Evolutionary conservation across 2,797 vertebrate genomes (phyloP).

Genomic region (Tragopan temminckii): DNA sequence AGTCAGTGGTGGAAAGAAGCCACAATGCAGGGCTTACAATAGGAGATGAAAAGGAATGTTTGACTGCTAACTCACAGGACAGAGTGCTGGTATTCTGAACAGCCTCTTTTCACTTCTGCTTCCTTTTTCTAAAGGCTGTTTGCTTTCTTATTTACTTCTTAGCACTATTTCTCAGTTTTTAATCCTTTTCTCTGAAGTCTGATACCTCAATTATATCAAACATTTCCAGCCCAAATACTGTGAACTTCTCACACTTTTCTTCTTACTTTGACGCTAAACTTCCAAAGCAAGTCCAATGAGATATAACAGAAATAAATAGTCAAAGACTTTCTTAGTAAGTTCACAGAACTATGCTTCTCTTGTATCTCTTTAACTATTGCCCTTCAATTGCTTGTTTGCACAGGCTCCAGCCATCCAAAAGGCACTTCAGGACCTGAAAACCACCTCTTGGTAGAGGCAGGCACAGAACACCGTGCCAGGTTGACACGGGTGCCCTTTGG

Average conservation of each 20-base stretch:
- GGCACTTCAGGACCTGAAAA: not conserved
- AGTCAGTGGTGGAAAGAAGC: not conserved
- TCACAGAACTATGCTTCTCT: not conserved
- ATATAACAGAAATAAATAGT: not conserved
- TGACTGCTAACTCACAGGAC: not conserved
- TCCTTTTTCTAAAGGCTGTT: not conserved
- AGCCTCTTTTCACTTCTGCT: not conserved
- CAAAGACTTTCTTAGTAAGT: not conserved
- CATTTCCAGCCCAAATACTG: not conserved
- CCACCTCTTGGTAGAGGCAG: not conserved
- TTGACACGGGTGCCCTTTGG: not conserved
- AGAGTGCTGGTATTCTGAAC: not conserved
- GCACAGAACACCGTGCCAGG: not conserved
- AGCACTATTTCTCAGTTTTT: not conserved
- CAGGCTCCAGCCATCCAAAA: rapidly evolving
- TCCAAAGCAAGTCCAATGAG: not conserved
- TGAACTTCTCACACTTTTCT: not conserved
- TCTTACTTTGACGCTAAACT: not conserved
- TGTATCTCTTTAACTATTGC: no score
- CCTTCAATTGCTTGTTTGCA: not conserved
- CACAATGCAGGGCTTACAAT: rapidly evolving
- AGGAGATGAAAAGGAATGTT: rapidly evolving
- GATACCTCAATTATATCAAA: not conserved
- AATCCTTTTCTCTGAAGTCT: not conserved
- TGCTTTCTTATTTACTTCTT: not conserved